Evolutionary conservation across 1,140 invertebrate genomes (phyloP), one percentile per base, ranked within the genome.

Genomic region (Drosophila sechellia): DNA sequence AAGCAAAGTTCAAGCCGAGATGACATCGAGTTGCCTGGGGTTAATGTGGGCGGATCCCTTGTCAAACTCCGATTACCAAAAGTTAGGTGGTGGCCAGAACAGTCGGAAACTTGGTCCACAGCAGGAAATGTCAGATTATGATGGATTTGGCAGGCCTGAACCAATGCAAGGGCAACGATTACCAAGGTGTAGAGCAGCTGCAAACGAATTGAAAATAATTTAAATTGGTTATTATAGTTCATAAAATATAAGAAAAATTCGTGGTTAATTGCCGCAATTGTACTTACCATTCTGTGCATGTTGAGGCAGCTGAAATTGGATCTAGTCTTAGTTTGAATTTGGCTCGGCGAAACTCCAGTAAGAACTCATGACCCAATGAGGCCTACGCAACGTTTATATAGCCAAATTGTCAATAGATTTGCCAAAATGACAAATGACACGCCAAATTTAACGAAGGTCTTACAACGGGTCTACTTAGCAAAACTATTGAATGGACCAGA

Each of bases 271-370:
- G 20, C 20, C 3, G 12, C 0, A 25, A 1, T 10, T 31, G 4
- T 22, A 54, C 73, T 65, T 27, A 89, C 84, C 40, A 46, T 79
- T 68, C 77, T 63, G 40, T 74, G 60, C 84, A 89, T 89, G 45
- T 69, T 80, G 57, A 42, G 15, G n/a, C 52, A 35, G 31, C 20
- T 46, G 42, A 55, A 53, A 77, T 84, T 74, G 77, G 77, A 79
- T 89, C 70, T 89, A 89, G 84, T 89, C 80, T 89, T 84, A 89
- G 57, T 89, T 89, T 89, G 84, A 89, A 89, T 89, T 90, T 79
- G 72, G 65, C 50, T 42, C 50, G n/a, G 74, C 68, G 53, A 53
- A 89, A 89, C 80, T 78, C 84, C 84, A 89, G 84, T 89, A 89
- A 89, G 84, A 84, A 89, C 84, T 89, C 84, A 84, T 90, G 22